Evolutionary conservation across 2,797 vertebrate genomes (phyloP), one percentile per base, ranked within the genome.

Genomic region (Rhabdophis nuchalis): DNA sequence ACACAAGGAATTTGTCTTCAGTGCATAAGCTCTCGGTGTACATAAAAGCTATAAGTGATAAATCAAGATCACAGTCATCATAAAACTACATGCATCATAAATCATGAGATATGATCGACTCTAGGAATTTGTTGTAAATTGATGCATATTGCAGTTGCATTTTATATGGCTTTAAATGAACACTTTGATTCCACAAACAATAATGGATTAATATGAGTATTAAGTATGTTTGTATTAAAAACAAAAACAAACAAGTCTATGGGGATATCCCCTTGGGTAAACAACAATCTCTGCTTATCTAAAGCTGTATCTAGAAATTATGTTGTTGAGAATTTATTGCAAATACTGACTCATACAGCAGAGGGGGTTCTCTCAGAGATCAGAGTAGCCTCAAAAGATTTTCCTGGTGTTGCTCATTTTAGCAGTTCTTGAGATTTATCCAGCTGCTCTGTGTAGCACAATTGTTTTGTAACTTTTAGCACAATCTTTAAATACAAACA

Each of bases 301-400:
- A 36, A 56, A 87, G 56, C 54, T 88, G 50, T 77, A 88, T 64
- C 93, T 87, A 82, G 64, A 93, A 87, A 64, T 29, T 90, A 36
- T 20, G 18, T 41, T 77, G 16, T 41, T 77, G 68, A 18, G n/a
- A 36, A 41, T 41, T 41, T 41, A 77, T 36, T 77, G 32, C 68
- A 77, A 77, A 77, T 77, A 77, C 32, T 18, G 64, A 68, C n/a
- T 72, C n/a, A 20, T 41, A 41, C 8, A 77, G 20, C 36, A 82
- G 20, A 25, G 20, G 36, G 25, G 9, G 4, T 25, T 41, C 36
- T 41, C 72, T 77, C 32, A 41, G 32, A 20, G 36, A 36, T 77
- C 36, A 46, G 3, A 82, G 36, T 11, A 23, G 77, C 41, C 23
- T 46, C 10, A 25, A 82, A 82, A 25, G 41, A 25, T 25, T 82